Evolutionary conservation across 2,888 invertebrate genomes (phyloP), one percentile per base, ranked within the genome.

Genomic region (Epiperipatus broadwayi): DNA sequence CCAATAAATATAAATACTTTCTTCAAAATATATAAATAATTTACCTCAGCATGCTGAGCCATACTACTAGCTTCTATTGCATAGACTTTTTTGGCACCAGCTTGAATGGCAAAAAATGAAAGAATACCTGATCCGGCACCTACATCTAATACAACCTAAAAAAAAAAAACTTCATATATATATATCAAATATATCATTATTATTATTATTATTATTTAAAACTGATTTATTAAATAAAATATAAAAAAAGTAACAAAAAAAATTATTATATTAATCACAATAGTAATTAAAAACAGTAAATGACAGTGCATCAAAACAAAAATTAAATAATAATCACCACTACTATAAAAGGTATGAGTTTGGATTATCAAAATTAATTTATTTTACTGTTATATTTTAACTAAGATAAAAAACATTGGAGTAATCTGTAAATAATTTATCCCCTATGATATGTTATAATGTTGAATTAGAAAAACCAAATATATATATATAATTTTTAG

Each of bases 11-110:
- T 14, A 18, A 43, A 35, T 14, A 16, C 22, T n/a, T n/a, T n/a
- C n/a, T n/a, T n/a, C n/a, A 34, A 10, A 29, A n/a, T 29, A 21
- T 37, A 18, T 37, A 7, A 27, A 28, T 18, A 32, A 20, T 35
- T 48, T 52, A 68, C 67, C 59, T 84, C 80, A 12, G 89, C 89
- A 58, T 91, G 87, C 54, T 83, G 78, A 3, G 93, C 93, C 93
- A 97, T 97, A 50, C 85, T 85, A 55, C 87, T 89, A 1, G 97
- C 97, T 64, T 97, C 97, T n/a, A 97, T 89, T 1, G 95, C 95
- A 58, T 95, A 97, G 2, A 97, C 89, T 59, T 78, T 80, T 46
- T 75, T 75, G 25, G 95, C 95, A 18, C 95, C 95, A 5, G 93
- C 91, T 64, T 97, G 95, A 28, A 81, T 78, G 31, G 95, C 95